These are phyloP conservation scores for Orycteropus afer DNA, from an alignment of 2,113 vertebrate genomes.

Conservation along the genomic window DNA sequence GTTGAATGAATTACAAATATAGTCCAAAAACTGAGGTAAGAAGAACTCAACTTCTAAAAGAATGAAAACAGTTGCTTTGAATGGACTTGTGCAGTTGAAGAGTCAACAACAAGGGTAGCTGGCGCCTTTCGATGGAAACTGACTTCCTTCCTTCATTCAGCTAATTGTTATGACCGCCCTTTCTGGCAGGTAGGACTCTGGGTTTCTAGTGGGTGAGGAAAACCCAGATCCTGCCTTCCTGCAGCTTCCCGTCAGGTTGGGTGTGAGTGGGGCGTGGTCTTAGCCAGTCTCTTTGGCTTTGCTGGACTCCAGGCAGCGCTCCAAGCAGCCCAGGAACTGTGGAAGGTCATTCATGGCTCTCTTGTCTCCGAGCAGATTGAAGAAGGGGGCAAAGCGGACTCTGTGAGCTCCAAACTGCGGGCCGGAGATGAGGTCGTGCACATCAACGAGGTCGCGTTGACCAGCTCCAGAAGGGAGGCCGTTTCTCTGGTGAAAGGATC, in stretches of 20 bases:
- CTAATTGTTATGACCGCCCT: neutral
- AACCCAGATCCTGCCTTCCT: neutral
- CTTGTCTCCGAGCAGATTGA: constrained; percentile 88
- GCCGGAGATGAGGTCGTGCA: constrained; percentile 92
- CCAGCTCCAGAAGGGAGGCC: constrained; percentile 93
- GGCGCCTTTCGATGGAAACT: neutral
- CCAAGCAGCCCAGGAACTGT: neutral
- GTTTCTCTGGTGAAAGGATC: constrained; percentile 95
- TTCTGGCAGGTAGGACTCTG: neutral
- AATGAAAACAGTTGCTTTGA: neutral
- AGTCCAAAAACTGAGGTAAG: neutral
- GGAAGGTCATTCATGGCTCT: neutral
- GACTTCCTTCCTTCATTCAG: neutral
- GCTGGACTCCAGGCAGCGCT: neutral
- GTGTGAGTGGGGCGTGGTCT: neutral
- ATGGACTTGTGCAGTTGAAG: neutral
- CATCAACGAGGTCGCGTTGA: constrained; percentile 94
- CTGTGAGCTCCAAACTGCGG: constrained; percentile 88
- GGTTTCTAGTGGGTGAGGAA: neutral
- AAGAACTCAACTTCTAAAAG: neutral
- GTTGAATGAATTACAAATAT: neutral
- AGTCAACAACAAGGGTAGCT: neutral
- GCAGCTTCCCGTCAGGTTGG: neutral
- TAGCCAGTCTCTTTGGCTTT: rapidly evolving
- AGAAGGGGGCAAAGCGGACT: constrained; percentile 91